Conservation (phyloP, 2,888 invertebrate genomes). For the Brenthis ino region DNA sequence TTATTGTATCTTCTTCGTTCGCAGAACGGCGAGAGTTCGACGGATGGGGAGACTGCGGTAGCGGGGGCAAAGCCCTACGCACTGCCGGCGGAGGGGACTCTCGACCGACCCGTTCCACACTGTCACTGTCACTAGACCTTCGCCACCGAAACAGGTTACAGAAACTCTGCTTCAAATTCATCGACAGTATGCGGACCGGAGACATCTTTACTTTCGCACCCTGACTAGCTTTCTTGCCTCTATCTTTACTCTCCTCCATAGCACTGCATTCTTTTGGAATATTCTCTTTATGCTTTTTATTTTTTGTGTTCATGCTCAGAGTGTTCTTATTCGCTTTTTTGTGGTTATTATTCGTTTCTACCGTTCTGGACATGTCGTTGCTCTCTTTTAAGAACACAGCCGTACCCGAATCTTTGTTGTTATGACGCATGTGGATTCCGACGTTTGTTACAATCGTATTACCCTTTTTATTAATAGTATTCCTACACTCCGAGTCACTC, state of each 20-base stretch:
- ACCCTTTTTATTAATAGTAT: constrained; percentile 74
- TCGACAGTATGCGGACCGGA: constrained; percentile 85
- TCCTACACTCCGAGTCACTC: constrained; percentile 84
- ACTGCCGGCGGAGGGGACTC: constrained; percentile 68
- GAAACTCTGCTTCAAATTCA: constrained; percentile 91
- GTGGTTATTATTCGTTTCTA: constrained; percentile 75
- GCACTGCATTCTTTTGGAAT: constrained; percentile 53
- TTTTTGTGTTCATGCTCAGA: constrained; percentile 83
- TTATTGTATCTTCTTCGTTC: constrained; percentile 79
- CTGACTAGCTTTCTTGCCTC: constrained; percentile 53
- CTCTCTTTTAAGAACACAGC: constrained; percentile 64
- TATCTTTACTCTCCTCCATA: constrained; percentile 75
- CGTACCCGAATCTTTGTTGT: constrained; percentile 59
- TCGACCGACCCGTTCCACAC: constrained; percentile 57
- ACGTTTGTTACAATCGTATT: constrained; percentile 73
- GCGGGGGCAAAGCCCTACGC: constrained; percentile 71
- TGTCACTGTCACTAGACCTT: constrained; percentile 53
- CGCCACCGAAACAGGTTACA: constrained; percentile 92
- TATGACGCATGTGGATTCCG: constrained; percentile 62
- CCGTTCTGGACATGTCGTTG: constrained; percentile 57
- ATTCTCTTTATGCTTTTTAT: constrained; percentile 81
- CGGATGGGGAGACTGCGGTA: constrained; percentile 57
- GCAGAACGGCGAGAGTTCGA: constrained; percentile 51
- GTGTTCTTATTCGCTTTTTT: constrained; percentile 79
- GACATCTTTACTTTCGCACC: constrained; percentile 84